These are phyloP conservation scores for Erynnis tages DNA, from an alignment of 2,888 invertebrate genomes.

Conservation along the genomic window DNA sequence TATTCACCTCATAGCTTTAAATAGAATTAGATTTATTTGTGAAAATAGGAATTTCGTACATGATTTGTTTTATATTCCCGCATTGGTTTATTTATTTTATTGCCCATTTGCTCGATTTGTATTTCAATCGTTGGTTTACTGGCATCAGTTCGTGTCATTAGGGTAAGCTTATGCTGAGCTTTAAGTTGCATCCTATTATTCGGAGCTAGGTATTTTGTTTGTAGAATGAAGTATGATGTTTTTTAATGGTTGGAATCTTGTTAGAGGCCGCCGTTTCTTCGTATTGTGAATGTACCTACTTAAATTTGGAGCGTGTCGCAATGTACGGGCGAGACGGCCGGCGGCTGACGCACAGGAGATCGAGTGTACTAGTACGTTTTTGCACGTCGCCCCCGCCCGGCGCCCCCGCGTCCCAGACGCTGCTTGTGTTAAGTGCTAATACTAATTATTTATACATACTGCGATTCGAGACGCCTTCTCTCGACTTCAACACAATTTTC, in stretches of 20 bases:
- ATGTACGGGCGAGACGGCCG: constrained; percentile 9
- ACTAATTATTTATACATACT: constrained; percentile 13
- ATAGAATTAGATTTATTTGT: background rate
- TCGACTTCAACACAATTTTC: background rate
- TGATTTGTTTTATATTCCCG: no score
- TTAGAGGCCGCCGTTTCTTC: background rate
- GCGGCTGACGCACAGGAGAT: constrained; percentile 22
- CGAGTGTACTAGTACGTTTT: constrained; percentile 32
- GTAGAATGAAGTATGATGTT: no score
- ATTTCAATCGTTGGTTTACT: no score
- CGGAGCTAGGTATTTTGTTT: no score
- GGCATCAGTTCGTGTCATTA: no score
- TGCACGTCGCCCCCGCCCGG: constrained; percentile 24
- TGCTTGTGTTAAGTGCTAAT: constrained; percentile 26
- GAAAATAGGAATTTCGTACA: no score
- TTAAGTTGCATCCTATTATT: no score
- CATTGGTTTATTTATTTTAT: no score
- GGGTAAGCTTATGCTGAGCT: no score
- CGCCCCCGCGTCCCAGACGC: constrained; percentile 4
- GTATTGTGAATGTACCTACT: constrained; percentile 8
- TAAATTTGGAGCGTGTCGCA: constrained; percentile 19
- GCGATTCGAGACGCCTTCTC: constrained; percentile 15
- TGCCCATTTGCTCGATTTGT: no score
- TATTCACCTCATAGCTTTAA: background rate
- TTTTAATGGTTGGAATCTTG: background rate